Conservation (phyloP, 2,797 vertebrate species). For the Pipistrellus pipistrellus region DNA sequence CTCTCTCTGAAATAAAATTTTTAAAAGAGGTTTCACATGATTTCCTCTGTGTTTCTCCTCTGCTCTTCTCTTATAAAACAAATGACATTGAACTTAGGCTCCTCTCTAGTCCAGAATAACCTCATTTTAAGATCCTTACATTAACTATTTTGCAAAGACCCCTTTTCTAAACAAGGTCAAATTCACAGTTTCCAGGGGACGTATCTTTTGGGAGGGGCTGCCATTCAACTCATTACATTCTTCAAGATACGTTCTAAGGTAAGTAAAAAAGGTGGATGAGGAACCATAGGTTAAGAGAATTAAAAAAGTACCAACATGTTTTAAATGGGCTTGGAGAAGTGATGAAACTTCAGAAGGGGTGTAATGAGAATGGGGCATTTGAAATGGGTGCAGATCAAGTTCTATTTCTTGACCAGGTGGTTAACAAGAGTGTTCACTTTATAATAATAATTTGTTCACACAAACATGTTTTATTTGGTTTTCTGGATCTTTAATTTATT, state of each 20-base stretch:
- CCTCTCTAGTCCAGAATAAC: background rate
- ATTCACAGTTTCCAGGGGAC: background rate
- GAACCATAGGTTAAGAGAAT: background rate
- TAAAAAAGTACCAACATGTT: background rate
- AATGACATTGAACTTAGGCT: background rate
- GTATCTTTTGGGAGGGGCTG: background rate
- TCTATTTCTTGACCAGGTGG: background rate
- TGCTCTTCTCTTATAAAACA: background rate
- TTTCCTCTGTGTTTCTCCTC: background rate
- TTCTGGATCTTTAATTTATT: conserved; percentile 16
- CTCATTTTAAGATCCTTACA: background rate
- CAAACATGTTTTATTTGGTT: conserved; percentile 2
- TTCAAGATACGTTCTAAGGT: background rate
- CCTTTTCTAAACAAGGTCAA: background rate
- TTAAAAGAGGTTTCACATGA: background rate
- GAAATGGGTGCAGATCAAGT: background rate
- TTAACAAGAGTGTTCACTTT: background rate
- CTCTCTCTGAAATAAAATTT: background rate
- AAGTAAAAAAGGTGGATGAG: background rate
- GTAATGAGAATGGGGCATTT: background rate
- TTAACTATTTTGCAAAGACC: background rate
- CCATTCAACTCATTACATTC: background rate
- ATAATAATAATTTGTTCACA: background rate
- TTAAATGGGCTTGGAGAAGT: background rate
- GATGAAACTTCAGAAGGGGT: background rate